Evolutionary conservation across 2,888 invertebrate genomes (phyloP).

Genomic region (Yponomeuta sedellus): DNA sequence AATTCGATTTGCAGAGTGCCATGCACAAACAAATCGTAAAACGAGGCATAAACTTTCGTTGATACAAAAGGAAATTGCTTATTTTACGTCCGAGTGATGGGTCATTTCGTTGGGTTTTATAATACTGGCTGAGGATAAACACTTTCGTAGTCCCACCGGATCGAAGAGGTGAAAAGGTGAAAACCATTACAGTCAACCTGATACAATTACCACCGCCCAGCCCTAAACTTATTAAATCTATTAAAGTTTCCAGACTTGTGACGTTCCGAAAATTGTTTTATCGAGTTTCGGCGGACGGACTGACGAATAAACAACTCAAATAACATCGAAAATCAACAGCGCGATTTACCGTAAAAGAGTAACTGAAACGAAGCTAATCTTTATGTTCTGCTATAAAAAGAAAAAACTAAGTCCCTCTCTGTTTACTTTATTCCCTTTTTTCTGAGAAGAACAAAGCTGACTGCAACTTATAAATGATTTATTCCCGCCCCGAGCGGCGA

Average conservation of each 20-base stretch:
- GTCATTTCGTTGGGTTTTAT: conserved; percentile 51
- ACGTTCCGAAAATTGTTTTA: conserved; percentile 12
- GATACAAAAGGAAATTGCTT: conserved; percentile 73
- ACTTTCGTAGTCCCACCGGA: conserved; percentile 27
- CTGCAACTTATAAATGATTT: conserved; percentile 64
- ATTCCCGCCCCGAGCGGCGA: conserved; percentile 51
- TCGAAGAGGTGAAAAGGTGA: conserved; percentile 30
- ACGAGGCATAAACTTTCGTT: conserved; percentile 55
- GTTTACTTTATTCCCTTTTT: conserved; percentile 6
- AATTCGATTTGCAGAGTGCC: conserved; percentile 56
- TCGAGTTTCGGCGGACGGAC: background rate
- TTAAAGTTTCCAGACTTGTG: conserved; percentile 16
- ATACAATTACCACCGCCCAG: background rate
- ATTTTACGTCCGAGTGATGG: conserved; percentile 65
- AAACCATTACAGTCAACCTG: conserved; percentile 29
- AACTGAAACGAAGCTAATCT: background rate
- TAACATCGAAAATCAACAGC: background rate
- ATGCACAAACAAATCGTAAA: conserved; percentile 68
- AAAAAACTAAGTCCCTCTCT: background rate
- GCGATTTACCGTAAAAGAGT: background rate
- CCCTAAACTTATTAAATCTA: conserved; percentile 5
- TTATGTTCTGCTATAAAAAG: background rate
- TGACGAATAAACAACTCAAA: background rate
- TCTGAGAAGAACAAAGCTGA: conserved; percentile 20
- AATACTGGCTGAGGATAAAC: conserved; percentile 53